Evolutionary conservation across 2,888 invertebrate species (phyloP).

Genomic region (Amiota mariae): DNA sequence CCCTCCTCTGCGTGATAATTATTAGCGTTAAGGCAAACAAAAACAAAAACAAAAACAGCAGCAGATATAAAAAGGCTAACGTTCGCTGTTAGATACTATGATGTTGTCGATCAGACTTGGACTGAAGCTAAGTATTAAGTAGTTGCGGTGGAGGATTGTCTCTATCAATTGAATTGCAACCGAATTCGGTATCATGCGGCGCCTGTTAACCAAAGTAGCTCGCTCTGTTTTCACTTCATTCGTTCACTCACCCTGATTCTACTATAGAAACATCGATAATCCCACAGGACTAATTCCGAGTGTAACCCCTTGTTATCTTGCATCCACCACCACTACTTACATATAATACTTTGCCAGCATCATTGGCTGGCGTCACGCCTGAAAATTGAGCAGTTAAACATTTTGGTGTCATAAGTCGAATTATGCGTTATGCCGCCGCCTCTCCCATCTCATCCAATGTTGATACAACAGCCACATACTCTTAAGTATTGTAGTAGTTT

Average conservation of each 20-base stretch:
- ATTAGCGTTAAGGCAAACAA: slow-evolving; percentile 29
- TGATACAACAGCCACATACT: too few species aligned
- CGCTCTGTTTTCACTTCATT: slow-evolving; percentile 55
- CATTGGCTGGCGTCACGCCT: slow-evolving; percentile 50
- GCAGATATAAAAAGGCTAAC: slow-evolving; percentile 47
- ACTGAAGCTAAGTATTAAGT: slow-evolving; percentile 29
- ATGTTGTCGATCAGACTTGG: slow-evolving; percentile 36
- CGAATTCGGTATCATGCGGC: slow-evolving; percentile 1
- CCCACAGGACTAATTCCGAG: slow-evolving; percentile 72
- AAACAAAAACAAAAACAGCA: neutral
- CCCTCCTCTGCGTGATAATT: slow-evolving; percentile 28
- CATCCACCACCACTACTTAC: slow-evolving; percentile 22
- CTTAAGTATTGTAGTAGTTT: too few species aligned
- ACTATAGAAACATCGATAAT: slow-evolving; percentile 52
- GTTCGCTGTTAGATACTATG: slow-evolving; percentile 46
- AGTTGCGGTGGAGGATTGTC: slow-evolving; percentile 46
- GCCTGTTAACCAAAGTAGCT: slow-evolving; percentile 45
- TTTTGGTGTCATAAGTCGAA: slow-evolving; percentile 73
- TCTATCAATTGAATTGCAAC: slow-evolving; percentile 50
- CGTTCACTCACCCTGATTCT: slow-evolving; percentile 19
- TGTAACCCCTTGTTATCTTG: slow-evolving; percentile 60
- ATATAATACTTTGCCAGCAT: neutral
- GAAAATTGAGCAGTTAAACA: slow-evolving; percentile 71
- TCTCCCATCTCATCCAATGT: too few species aligned
- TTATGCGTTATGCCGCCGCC: too few species aligned